Evolutionary conservation across 2,888 invertebrate species (phyloP), one percentile per base, ranked within the genome.

Genomic region (Tetragonula carbonaria): DNA sequence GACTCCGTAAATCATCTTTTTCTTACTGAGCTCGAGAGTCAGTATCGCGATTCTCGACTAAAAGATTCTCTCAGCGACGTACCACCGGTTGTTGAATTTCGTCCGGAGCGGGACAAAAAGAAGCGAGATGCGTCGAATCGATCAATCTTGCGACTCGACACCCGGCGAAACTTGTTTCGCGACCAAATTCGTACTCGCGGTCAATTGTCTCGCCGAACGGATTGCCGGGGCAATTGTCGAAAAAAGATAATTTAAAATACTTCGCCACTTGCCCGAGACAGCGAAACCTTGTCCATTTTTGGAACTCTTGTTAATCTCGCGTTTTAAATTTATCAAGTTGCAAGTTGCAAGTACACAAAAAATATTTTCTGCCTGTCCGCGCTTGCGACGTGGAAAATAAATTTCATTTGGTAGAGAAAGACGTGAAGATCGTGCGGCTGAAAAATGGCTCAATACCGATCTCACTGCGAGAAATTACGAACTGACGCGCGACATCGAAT

Each of bases 71-170:
- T 33, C 67, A 33, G 55, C 23, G 53, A 66, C 51, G 51, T 66
- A 59, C 72, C 72, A 28, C 14, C 72, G 80, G 78, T 59, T 77
- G 59, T 66, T 80, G 72, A 59, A 78, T 28, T 59, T 72, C 21
- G 66, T 66, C 28, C 5, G 4, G 14, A 18, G 51, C 55, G 8
- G 13, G 16, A 28, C 45, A 72, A 77, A 81, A 81, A 68, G 57
- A 65, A 55, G 45, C 18, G 63, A 78, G 23, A 74, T 50, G 63
- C 80, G 72, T 72, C 72, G 72, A 59, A 74, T 84, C 85, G 80
- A 87, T 87, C 85, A 83, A 87, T 87, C 87, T 81, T 77, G 73
- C 77, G 45, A 50, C 76, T 75, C 67, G 80, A 81, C 80, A 80
- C 78, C 78, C 73, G 70, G 74, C 50, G 67, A 67, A 74, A 79